These are phyloP conservation scores for Gallinago paraguaiae DNA, from an alignment of 2,113 vertebrate species.

Conservation along the genomic window DNA sequence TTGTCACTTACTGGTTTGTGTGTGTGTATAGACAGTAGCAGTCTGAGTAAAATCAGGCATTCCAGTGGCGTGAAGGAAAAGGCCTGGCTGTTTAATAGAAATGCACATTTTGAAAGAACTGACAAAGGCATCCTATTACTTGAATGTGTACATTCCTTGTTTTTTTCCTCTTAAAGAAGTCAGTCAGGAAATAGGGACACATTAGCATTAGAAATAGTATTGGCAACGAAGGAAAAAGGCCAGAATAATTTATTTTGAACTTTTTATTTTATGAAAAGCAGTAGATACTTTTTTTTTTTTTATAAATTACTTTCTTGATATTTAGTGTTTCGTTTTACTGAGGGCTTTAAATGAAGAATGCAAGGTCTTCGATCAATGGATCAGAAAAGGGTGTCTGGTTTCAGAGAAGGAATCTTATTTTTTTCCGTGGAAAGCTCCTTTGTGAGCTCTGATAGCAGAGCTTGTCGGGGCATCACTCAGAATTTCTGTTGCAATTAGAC, in stretches of 20 bases:
- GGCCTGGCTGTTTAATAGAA: not conserved
- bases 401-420: not conserved
- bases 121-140: slow-evolving; percentile 23
- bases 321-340: not conserved
- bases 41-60: not conserved
- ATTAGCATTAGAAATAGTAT: slow-evolving; percentile 27
- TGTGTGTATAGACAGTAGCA: not conserved
- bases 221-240: not conserved
- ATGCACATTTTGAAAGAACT: not conserved
- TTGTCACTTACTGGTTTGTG: not conserved
- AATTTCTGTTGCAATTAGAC: not conserved
- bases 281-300: not conserved
- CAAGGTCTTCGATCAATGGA: not conserved
- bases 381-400: not conserved
- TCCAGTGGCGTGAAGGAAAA: not conserved
- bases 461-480: not conserved
- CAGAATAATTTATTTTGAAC: not conserved
- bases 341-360: not conserved
- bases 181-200: not conserved
- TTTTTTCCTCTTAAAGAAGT: not conserved
- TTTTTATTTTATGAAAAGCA: not conserved
- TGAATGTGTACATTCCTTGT: slow-evolving; percentile 21
- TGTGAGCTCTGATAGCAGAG: not conserved
- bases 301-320: not conserved
- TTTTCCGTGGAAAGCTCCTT: not conserved